A percentile compares a stretch with the other conserved stretches of the same genome.
Conservation (phyloP, 2,888 invertebrate species). For the Caradrina clavipalpis region DNA sequence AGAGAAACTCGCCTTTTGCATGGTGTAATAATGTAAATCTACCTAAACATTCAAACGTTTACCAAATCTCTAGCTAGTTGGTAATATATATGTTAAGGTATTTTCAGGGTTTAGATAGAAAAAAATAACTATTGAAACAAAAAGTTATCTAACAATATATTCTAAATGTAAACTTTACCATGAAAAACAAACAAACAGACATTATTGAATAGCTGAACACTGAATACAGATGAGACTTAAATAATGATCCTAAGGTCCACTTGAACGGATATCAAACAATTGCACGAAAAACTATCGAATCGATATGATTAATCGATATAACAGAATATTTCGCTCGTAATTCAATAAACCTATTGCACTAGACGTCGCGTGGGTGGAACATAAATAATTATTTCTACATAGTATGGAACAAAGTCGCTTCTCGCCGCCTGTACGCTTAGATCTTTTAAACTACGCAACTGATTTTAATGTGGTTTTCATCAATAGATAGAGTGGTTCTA, state of each 20-base stretch:
- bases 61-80: too few species aligned
- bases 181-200: conserved; percentile 23
- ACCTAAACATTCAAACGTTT: too few species aligned
- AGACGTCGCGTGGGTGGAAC: conserved; percentile 47
- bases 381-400: conserved; percentile 4
- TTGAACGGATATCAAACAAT: conserved; percentile 24
- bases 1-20: too few species aligned
- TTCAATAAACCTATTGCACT: conserved; percentile 53
- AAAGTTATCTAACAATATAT: background rate
- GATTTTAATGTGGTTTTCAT: too few species aligned
- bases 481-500: too few species aligned
- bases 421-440: too few species aligned
- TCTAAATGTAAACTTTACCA: background rate
- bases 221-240: conserved; percentile 42
- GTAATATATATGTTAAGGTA: too few species aligned
- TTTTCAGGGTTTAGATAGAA: too few species aligned
- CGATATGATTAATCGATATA: conserved; percentile 50
- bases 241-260: conserved; percentile 17
- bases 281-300: conserved; percentile 1
- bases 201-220: conserved; percentile 12
- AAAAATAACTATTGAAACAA: too few species aligned
- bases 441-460: too few species aligned
- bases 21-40: too few species aligned
- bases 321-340: conserved; percentile 30
- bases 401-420: too few species aligned